Evolutionary conservation across 2,888 invertebrate species (phyloP), one percentile per base, ranked within the genome.

Genomic region (Ophion obscuratus): DNA sequence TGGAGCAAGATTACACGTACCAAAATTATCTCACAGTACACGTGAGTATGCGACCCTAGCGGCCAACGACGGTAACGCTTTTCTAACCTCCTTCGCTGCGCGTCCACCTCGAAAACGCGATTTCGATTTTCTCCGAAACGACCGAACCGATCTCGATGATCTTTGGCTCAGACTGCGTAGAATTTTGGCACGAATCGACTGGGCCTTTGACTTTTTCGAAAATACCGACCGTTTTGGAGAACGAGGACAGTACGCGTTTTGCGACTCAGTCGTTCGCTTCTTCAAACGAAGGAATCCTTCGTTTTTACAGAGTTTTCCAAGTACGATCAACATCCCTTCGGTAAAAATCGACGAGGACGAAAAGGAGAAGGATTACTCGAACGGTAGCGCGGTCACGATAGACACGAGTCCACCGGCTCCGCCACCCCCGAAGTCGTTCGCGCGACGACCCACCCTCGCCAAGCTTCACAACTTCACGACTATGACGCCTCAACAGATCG

Each of bases 401-500:
- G 93, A 93, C 77, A 90, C 90, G 5, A 87, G 82, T 85, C 74
- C 84, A 9, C 81, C 87, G n/a, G 81, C 84, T 31, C 93, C 87
- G n/a, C 89, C 92, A 27, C 88, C 91, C 27, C 83, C 84, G 27
- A 94, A 92, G 84, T 87, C 90, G 4, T 92, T 91, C 77, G 88
- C 91, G 31, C 89, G 93, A 82, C 92, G 94, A 66, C 91, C 92
- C 74, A 93, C 93, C 44, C 89, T 92, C 24, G 91, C 93, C 6
- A 91, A 93, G 80, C 88, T 94, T 67, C 92, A 93, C 79, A 94
- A 93, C 75, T 94, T 94, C 66, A 97, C 97, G 71, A 97, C 97
- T 17, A 97, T 98, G 96, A 97, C 98, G 1, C 97, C 98, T 0
- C 98, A 98, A 91, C 97, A 98, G 94, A 97, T 98, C 81, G 97